Base-by-base conservation (phyloP, 2,888 invertebrate genomes). In the Yponomeuta cagnagella region DNA sequence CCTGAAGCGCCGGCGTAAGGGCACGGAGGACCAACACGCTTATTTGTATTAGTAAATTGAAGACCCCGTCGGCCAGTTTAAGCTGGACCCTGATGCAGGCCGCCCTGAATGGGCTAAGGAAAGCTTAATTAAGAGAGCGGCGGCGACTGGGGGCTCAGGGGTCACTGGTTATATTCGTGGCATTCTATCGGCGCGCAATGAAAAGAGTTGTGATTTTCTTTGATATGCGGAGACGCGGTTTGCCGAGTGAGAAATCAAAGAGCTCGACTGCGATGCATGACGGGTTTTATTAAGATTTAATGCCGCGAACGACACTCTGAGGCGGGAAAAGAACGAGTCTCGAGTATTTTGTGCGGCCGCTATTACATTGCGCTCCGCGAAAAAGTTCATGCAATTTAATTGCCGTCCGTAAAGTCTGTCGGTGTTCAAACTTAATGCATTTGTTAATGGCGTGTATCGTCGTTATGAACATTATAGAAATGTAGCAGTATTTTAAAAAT, bases 121-220 rank as follows among this genome's bases (percentile, higher is more conserved):
- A 58, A 58, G 23, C 48, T 9, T 71, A 63, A 68, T 68, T 67
- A 48, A 68, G 63, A 63, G 30, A 58, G 63, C 69, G 10, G 30
- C 52, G 9, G 31, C 77, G 80, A 77, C 79, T 80, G 82, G 80
- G 78, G 77, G 82, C 78, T 79, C 79, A 80, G 79, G 83, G 84
- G 82, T 90, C 89, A 90, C 89, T 90, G 84, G 83, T 83, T 84
- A 83, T 83, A 81, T 88, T 85, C 86, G 85, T 82, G 86, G 70
- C 88, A 88, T 90, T 90, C 87, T 90, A 91, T 92, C 90, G 90
- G 88, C 85, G 87, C 83, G 87, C 91, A 90, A 89, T 91, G 89
- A 91, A 92, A 91, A 92, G 91, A 92, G 91, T 92, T 92, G 88
- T 90, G 90, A 90, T 88, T 88, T 91, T 89, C 90, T 92, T 92